Percentiles rank a stretch among this genome's conserved stretches.
These are phyloP conservation scores for Choloepus didactylus DNA, from an alignment of 2,797 vertebrate species.

Conservation along the genomic window DNA sequence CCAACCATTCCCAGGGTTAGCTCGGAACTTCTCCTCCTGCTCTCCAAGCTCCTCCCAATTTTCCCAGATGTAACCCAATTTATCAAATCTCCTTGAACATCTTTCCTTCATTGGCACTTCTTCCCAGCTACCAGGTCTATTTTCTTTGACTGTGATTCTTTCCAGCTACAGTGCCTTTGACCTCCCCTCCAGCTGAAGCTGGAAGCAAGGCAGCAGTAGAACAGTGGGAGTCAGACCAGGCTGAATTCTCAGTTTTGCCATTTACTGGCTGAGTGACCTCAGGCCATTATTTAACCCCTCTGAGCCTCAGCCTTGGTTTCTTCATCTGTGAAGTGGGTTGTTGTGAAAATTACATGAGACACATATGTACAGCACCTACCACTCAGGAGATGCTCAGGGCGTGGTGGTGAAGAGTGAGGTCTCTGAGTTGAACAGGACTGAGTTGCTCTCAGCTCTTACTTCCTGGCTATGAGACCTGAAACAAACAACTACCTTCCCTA, in stretches of 20 bases:
- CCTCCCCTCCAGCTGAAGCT: not conserved
- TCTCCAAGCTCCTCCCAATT: not conserved
- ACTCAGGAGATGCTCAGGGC: not conserved
- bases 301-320: not conserved
- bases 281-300: not conserved
- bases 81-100: not conserved
- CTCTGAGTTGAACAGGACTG: not conserved
- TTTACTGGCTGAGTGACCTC: not conserved
- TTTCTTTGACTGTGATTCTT: conserved; percentile 14
- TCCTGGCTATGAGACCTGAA: not conserved
- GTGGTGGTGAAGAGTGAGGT: not conserved
- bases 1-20: not conserved
- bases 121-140: not conserved
- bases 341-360: not conserved
- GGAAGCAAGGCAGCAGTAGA: not conserved
- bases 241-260: not conserved
- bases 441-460: not conserved
- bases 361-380: not conserved
- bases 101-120: not conserved
- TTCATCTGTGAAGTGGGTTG: conserved; percentile 45
- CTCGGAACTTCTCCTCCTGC: not conserved
- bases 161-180: not conserved
- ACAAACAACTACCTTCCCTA: not conserved
- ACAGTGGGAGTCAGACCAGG: not conserved
- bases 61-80: not conserved